Base-by-base conservation (phyloP, 2,888 invertebrate species). In the Eueremaeus valkanovi region DNA sequence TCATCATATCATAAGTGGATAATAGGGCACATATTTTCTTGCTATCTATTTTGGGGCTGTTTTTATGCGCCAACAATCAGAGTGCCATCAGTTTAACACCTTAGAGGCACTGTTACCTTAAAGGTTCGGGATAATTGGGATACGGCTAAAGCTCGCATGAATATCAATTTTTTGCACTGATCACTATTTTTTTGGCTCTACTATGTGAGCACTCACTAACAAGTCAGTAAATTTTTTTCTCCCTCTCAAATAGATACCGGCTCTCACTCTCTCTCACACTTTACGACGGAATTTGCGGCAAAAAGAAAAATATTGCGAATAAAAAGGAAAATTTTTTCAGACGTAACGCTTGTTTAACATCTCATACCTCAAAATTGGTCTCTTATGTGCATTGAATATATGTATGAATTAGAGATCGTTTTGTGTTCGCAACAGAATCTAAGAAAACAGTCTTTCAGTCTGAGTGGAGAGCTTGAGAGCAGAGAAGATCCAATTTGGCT, bases 321-420 rank as follows among this genome's bases (percentile, higher is more conserved):
- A 42, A 42, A 42, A 42, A 42, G 9, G 13, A 42, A 8, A 42
- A 42, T 42, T 42, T 42, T 42, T n/a, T 51, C 51, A 51, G 51
- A 51, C 51, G 51, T 51, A 51, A 51, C 51, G 51, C 51, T 51
- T 51, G 51, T 51, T n/a, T 51, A 13, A 51, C 51, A 51, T n/a
- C 13, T 21, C 42, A 42, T 11, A 42, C 42, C 42, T 42, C 13
- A 42, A 42, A 42, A n/a, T n/a, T n/a, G n/a, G n/a, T n/a, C n/a
- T n/a, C n/a, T n/a, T n/a, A n/a, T n/a, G n/a, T n/a, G n/a, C n/a
- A n/a, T n/a, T n/a, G n/a, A n/a, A n/a, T n/a, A n/a, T n/a, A n/a
- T n/a, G n/a, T n/a, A n/a, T n/a, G n/a, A n/a, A n/a, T n/a, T n/a
- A n/a, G n/a, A n/a, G n/a, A n/a, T n/a, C n/a, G n/a, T n/a, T n/a